Evolutionary conservation across 2,888 invertebrate genomes (phyloP), one percentile per base, ranked within the genome.

Genomic region (Acanthosepion esculentum): DNA sequence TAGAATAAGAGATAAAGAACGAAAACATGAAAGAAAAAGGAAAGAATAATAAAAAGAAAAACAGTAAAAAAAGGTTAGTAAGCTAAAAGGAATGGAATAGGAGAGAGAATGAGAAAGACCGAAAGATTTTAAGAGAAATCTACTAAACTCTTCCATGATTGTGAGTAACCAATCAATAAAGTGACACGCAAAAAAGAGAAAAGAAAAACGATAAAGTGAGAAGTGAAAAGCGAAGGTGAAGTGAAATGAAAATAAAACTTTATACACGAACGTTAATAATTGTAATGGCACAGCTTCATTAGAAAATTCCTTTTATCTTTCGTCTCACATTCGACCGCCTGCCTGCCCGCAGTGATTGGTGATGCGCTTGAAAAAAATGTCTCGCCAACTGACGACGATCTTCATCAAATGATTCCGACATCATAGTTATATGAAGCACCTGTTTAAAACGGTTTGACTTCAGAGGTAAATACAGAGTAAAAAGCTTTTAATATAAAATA

Each of bases 231-330:
- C 5, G 78, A n/a, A 15, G n/a, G 4, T 78, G n/a, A 18, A n/a
- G 33, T n/a, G 8, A 33, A 33, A 78, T 33, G 78, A 33, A 78
- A n/a, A n/a, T n/a, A n/a, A n/a, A 78, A 78, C 78, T 78, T 78
- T 33, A 78, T 78, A n/a, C 78, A 78, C n/a, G n/a, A 78, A 33
- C n/a, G 15, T 78, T 78, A 78, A 78, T 78, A 78, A 78, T n/a
- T n/a, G 78, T 78, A 78, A 78, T 78, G 78, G 78, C n/a, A 15
- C n/a, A 33, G n/a, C 10, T 78, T 78, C 78, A 78, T 78, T 78
- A n/a, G n/a, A 33, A n/a, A 78, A 78, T n/a, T 78, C n/a, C 78
- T 78, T 78, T 78, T 78, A 78, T 78, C 78, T 78, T 78, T 78
- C n/a, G 15, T 33, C 78, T 78, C 78, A 33, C 78, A n/a, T 10